Conservation (phyloP, 2,888 invertebrate genomes). For the Chalcosyrphus nemorum region DNA sequence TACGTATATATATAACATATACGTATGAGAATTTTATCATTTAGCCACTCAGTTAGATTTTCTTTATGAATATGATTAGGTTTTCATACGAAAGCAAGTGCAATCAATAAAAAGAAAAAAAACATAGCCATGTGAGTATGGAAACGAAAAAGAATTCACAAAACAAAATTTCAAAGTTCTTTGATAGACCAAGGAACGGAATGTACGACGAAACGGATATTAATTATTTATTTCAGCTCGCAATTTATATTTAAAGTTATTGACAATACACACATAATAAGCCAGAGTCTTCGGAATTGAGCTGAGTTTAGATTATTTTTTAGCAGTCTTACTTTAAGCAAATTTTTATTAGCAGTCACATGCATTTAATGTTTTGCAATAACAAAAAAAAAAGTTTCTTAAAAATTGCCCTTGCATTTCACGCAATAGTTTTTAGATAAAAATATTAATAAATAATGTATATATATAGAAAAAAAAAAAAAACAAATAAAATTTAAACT, state of each 20-base stretch:
- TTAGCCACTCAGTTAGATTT: background rate
- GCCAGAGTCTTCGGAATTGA: background rate
- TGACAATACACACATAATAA: conserved; percentile 3
- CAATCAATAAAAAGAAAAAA: background rate
- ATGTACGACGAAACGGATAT: background rate
- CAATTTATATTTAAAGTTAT: conserved; percentile 1
- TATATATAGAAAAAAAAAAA: no score
- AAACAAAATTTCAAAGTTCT: background rate
- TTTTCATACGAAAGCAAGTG: background rate
- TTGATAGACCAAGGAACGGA: background rate
- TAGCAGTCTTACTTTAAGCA: conserved; percentile 31
- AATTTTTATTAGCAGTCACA: conserved; percentile 12
- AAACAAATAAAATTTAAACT: conserved; percentile 75
- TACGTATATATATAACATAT: no score
- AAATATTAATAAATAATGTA: conserved; percentile 25
- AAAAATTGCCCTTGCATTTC: conserved; percentile 24
- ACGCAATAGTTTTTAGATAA: conserved; percentile 11
- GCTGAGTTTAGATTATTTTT: conserved; percentile 18
- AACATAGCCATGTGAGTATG: background rate
- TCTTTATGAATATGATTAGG: background rate
- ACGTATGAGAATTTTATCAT: background rate
- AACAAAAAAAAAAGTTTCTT: conserved; percentile 24
- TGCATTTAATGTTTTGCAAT: conserved; percentile 41
- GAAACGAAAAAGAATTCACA: background rate
- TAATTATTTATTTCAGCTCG: background rate